A percentile compares a stretch with the other conserved stretches of the same genome.
Evolutionary conservation across 1,140 invertebrate species (phyloP).

Genomic region (Wiebesia pumilae): DNA sequence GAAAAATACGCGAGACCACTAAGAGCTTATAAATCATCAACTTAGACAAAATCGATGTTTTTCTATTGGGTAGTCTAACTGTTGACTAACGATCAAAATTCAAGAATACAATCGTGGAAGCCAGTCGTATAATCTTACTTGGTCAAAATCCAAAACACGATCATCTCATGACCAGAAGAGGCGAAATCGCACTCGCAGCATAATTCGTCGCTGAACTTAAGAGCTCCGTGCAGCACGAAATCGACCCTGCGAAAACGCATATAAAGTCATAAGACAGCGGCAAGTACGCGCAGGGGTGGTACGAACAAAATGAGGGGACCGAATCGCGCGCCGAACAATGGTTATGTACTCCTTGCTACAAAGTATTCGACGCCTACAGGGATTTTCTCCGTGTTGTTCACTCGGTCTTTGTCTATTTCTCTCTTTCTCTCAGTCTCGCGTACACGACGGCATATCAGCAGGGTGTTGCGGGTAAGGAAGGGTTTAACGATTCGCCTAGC

Average conservation of each 20-base stretch:
- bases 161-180: background rate
- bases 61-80: too few species aligned
- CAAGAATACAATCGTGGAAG: too few species aligned
- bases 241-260: background rate
- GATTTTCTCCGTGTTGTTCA: slow-evolving; percentile 33
- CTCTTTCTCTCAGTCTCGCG: slow-evolving; percentile 14
- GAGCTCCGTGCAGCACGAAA: background rate
- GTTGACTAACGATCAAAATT: too few species aligned
- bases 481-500: slow-evolving; percentile 76
- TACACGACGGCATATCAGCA: slow-evolving; percentile 49
- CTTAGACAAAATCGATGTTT: too few species aligned
- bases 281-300: background rate
- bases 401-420: slow-evolving; percentile 11
- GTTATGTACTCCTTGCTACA: slow-evolving; percentile 30
- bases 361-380: slow-evolving; percentile 43
- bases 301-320: background rate
- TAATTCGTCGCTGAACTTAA: background rate
- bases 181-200: background rate
- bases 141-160: background rate
- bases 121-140: too few species aligned
- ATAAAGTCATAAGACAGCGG: slow-evolving; percentile 27
- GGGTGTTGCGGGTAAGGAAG: slow-evolving; percentile 73
- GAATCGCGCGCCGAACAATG: slow-evolving; percentile 29
- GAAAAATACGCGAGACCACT: too few species aligned
- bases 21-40: too few species aligned